phyloP scores from a whole-genome alignment of 1,140 invertebrate species.

The Phocides pigmalion region DNA sequence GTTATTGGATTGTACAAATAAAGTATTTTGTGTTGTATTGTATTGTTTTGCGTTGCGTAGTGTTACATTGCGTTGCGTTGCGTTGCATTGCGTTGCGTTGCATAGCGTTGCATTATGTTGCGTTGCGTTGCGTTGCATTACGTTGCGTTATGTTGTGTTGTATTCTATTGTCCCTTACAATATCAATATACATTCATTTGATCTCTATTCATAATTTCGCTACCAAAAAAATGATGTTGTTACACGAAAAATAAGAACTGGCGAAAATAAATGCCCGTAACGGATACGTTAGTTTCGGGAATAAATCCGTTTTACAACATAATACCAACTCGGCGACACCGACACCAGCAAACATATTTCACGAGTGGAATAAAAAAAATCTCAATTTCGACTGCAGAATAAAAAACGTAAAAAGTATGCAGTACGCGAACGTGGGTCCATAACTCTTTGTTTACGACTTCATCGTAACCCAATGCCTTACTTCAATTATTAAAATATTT shows the following conservation, averaged over 20 bases:
- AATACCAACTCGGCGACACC: conserved; percentile 38
- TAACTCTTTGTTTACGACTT: not conserved
- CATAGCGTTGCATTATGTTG: too few species aligned
- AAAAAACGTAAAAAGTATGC: conserved; percentile 39
- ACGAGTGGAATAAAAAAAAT: conserved; percentile 43
- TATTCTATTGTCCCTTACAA: too few species aligned
- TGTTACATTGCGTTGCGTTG: too few species aligned
- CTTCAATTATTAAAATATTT: too few species aligned
- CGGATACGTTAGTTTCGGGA: conserved; percentile 11
- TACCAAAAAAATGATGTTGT: not conserved
- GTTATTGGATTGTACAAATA: too few species aligned
- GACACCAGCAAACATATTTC: conserved; percentile 43
- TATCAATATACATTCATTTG: not conserved
- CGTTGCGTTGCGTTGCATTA: too few species aligned
- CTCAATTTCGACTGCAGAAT: conserved; percentile 45
- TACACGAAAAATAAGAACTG: conserved; percentile 1
- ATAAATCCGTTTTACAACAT: conserved; percentile 39
- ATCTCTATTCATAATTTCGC: not conserved
- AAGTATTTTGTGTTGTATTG: too few species aligned
- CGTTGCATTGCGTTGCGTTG: too few species aligned
- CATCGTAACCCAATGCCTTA: not conserved
- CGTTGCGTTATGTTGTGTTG: too few species aligned
- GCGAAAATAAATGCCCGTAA: conserved; percentile 11
- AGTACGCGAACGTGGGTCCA: conserved; percentile 10
- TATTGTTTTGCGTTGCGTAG: too few species aligned